Conservation (phyloP, 2,797 vertebrate genomes). For the Pygocentrus nattereri region DNA sequence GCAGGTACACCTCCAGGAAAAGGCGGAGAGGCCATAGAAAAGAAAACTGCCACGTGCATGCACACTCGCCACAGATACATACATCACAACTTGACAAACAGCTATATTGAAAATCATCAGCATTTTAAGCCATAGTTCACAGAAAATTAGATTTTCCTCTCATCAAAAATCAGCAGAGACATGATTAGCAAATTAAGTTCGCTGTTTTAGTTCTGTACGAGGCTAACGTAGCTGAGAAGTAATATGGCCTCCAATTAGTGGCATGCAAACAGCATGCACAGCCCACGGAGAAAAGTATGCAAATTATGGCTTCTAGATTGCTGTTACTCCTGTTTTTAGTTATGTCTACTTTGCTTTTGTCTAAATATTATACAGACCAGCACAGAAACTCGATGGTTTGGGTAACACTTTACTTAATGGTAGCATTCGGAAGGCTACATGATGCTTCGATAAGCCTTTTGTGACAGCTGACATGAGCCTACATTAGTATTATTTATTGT, state of each 20-base stretch:
- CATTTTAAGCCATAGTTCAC: neutral
- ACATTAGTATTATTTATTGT: no score
- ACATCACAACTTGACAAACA: slow-evolving; percentile 19
- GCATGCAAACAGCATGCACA: neutral
- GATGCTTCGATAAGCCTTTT: no score
- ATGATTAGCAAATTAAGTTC: neutral
- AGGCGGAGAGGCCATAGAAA: slow-evolving; percentile 43
- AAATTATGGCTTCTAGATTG: neutral
- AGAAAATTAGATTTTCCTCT: neutral
- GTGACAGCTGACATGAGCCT: no score
- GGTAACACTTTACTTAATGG: no score
- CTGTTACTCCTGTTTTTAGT: neutral
- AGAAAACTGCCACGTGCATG: slow-evolving; percentile 27
- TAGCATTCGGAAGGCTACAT: no score
- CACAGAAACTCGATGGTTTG: no score
- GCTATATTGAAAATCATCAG: slow-evolving; percentile 17
- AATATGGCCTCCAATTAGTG: neutral
- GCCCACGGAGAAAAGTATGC: neutral
- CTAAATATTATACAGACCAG: neutral
- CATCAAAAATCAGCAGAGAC: neutral
- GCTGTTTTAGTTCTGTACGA: no score
- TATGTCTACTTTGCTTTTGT: neutral
- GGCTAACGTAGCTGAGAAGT: neutral
- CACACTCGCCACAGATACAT: slow-evolving; percentile 7
- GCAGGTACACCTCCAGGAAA: slow-evolving; percentile 64